Evolutionary conservation across 2,888 invertebrate species (phyloP), one percentile per base, ranked within the genome.

Genomic region (Ceratothoa steindachneri): DNA sequence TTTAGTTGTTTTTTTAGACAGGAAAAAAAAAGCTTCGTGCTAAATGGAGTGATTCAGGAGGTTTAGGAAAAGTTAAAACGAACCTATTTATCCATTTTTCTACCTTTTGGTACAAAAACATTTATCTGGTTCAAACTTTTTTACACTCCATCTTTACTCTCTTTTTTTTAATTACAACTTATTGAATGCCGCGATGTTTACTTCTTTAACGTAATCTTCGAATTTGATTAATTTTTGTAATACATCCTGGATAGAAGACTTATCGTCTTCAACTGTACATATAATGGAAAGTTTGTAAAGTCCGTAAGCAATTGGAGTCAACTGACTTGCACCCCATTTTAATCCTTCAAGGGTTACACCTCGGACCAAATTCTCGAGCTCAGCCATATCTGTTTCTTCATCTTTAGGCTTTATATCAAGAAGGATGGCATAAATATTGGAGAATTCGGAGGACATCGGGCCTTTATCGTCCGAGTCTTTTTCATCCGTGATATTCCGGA

Each of bases 251-350:
- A 60, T 60, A 1, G 60, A 60, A 24, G 22, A 60, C 1, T 24
- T 60, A 24, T 60, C 60, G 24, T 60, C 60, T 24, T 60, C 60
- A 12, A 60, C 19, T 12, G 60, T 60, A 60, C 60, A 60, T 12
- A 60, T 60, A 24, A 60, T 60, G 19, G 60, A 60, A 22, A 60
- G 24, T 60, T 60, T 60, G 24, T 60, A 24, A 3, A 60, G n/a
- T 24, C 60, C 60, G 27, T 4, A 60, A 24, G 60, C 60, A 22
- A 60, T 60, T 15, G 60, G 60, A 24, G 60, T 60, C 19, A 24
- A 24, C 27, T 60, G 60, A 60, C 60, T 60, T 24, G 60, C 60
- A 22, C 60, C 60, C 60, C 60, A 60, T 60, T 60, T 60, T 22
- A 55, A 55, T 12, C 55, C 55, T 5, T 55, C 55, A 5, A 55